Evolutionary conservation across 2,888 invertebrate genomes (phyloP).

Genomic region (Augiades crinisus): DNA sequence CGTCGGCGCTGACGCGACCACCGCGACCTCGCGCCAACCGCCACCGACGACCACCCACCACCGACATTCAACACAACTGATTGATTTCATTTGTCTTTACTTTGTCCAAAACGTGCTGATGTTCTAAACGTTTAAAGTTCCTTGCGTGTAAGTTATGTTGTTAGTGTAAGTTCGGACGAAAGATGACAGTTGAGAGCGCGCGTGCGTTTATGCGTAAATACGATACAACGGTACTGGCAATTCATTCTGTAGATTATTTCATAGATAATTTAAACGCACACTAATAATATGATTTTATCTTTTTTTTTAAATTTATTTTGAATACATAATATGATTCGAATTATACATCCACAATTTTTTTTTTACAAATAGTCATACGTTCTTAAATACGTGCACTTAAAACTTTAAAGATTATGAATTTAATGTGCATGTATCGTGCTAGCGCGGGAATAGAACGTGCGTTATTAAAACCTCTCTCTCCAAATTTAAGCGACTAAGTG

Average conservation of each 20-base stretch:
- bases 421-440: not conserved
- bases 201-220: conserved; percentile 22
- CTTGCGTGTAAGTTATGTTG: conserved; percentile 35
- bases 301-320: too few relatives aligned
- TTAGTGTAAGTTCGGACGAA: conserved; percentile 3
- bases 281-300: too few relatives aligned
- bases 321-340: too few relatives aligned
- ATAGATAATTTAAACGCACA: too few relatives aligned
- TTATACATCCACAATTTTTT: too few relatives aligned
- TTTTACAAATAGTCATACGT: too few relatives aligned
- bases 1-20: conserved; percentile 84
- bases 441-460: not conserved
- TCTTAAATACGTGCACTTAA: too few relatives aligned
- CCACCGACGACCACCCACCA: conserved; percentile 10
- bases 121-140: conserved; percentile 35
- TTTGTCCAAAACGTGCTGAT: conserved; percentile 65
- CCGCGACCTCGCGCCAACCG: conserved; percentile 30
- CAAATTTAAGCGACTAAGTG: conserved; percentile 46
- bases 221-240: conserved; percentile 13
- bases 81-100: conserved; percentile 35
- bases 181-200: conserved; percentile 30
- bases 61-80: not conserved
- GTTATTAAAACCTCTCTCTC: conserved; percentile 56
- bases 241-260: too few relatives aligned
- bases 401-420: too few relatives aligned